Evolutionary conservation across 1,140 invertebrate species (phyloP).

Genomic region (Akabosia matsudoensis): DNA sequence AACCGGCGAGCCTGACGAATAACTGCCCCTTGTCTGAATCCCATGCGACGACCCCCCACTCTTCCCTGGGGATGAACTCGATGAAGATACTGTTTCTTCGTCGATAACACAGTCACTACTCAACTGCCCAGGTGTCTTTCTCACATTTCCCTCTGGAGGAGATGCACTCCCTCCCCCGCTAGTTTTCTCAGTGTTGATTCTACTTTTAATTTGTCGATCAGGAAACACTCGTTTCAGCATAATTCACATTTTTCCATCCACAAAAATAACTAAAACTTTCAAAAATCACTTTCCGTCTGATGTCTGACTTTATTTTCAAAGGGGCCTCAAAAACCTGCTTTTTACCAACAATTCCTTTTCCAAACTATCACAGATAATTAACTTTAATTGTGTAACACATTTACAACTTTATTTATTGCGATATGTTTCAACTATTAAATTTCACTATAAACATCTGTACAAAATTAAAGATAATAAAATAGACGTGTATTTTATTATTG

Average conservation of each 20-base stretch:
- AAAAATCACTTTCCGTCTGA: not conserved
- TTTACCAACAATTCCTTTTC: not conserved
- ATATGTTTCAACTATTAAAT: not conserved
- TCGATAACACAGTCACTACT: not conserved
- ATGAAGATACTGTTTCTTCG: not conserved
- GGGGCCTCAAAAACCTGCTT: not conserved
- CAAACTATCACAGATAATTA: not conserved
- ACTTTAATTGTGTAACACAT: not conserved
- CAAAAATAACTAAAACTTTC: too few relatives aligned
- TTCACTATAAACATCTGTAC: not conserved
- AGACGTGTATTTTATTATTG: not conserved
- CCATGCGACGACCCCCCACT: not conserved
- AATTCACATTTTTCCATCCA: too few relatives aligned
- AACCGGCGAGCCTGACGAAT: not conserved
- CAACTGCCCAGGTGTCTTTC: not conserved
- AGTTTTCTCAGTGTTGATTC: not conserved
- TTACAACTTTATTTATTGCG: not conserved
- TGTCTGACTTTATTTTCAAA: not conserved
- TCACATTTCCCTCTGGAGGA: not conserved
- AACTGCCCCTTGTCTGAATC: not conserved
- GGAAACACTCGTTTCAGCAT: slow-evolving; percentile 22
- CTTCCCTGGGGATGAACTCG: not conserved
- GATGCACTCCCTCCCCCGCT: too few relatives aligned
- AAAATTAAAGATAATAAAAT: not conserved
- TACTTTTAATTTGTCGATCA: not conserved